phyloP scores from a whole-genome alignment of 2,797 vertebrate genomes.

The Takifugu ocellatus region DNA sequence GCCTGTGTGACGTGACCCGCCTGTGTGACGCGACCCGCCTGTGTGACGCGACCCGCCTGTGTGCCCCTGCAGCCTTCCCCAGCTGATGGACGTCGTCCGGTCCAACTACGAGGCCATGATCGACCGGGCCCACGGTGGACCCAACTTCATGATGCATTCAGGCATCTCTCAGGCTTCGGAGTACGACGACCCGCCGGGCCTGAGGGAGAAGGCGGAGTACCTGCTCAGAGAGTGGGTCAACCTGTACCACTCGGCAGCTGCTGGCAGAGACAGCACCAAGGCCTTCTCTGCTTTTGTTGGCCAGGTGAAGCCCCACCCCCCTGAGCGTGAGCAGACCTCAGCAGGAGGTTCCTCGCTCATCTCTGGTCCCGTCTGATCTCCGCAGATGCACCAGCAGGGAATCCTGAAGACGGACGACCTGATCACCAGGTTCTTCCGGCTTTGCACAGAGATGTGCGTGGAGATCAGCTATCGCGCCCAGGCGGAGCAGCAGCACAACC shows the following conservation, averaged over 20 bases:
- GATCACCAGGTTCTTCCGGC: constrained; percentile 97
- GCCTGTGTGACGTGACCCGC: no score
- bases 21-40: no score
- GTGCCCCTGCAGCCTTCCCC: constrained; percentile 81
- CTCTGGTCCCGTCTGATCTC: not conserved
- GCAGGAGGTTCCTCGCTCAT: no score
- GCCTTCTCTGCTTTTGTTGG: constrained; percentile 99
- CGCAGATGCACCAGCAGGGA: constrained; percentile 98
- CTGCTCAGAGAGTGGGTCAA: constrained; percentile 98
- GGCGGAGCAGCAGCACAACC: constrained; percentile 98
- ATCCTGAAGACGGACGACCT: constrained; percentile 98
- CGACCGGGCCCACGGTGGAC: constrained; percentile 95
- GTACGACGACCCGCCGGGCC: constrained; percentile 95
- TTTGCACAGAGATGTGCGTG: constrained; percentile 99
- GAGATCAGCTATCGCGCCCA: constrained; percentile 98
- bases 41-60: not conserved
- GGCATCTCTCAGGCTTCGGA: constrained; percentile 98
- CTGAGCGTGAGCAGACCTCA: no score
- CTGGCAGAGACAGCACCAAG: constrained; percentile 98
- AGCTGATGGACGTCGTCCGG: constrained; percentile 98
- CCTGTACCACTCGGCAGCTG: constrained; percentile 97
- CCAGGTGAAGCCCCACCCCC: constrained; percentile 79
- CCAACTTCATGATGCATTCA: constrained; percentile 99
- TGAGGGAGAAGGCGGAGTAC: constrained; percentile 98
- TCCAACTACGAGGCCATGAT: constrained; percentile 99